Evolutionary conservation across 2,113 vertebrate species (phyloP).

Genomic region (Arizona elegans): DNA sequence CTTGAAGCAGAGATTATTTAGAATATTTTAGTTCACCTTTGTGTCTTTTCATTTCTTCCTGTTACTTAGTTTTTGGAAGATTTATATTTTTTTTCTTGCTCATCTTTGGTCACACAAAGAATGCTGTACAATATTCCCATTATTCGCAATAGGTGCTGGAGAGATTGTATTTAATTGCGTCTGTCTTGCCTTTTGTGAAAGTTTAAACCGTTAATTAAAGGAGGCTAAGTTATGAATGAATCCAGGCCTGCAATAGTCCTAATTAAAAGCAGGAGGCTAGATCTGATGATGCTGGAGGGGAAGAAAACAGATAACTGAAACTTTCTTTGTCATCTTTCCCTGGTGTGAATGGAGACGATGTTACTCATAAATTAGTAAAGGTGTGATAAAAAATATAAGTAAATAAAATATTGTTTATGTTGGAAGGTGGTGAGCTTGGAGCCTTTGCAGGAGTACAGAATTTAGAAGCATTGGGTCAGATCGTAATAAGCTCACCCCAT

Average conservation of each 20-base stretch:
- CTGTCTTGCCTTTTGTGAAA: not conserved
- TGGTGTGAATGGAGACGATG: not conserved
- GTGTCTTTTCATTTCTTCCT: not conserved
- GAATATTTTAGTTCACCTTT: not conserved
- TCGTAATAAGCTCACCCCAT: not conserved
- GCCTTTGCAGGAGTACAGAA: not conserved
- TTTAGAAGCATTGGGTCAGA: not conserved
- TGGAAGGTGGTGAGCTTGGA: not conserved
- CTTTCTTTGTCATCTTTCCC: not conserved
- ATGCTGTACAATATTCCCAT: not conserved
- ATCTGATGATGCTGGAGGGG: not conserved
- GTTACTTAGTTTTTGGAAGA: not conserved
- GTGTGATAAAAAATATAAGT: not conserved
- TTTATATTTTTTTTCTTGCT: not conserved
- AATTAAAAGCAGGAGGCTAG: not conserved
- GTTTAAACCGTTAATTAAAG: not conserved
- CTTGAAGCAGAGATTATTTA: not conserved
- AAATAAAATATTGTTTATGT: not conserved
- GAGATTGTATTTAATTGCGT: not conserved
- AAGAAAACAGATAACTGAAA: not conserved
- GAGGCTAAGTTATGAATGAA: not conserved
- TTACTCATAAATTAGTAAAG: not conserved
- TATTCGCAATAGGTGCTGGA: not conserved
- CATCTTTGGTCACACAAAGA: not conserved
- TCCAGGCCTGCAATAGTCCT: not conserved